These are phyloP conservation scores for Silurus lanzhouensis DNA, from an alignment of 2,797 vertebrate genomes.

Conservation along the genomic window DNA sequence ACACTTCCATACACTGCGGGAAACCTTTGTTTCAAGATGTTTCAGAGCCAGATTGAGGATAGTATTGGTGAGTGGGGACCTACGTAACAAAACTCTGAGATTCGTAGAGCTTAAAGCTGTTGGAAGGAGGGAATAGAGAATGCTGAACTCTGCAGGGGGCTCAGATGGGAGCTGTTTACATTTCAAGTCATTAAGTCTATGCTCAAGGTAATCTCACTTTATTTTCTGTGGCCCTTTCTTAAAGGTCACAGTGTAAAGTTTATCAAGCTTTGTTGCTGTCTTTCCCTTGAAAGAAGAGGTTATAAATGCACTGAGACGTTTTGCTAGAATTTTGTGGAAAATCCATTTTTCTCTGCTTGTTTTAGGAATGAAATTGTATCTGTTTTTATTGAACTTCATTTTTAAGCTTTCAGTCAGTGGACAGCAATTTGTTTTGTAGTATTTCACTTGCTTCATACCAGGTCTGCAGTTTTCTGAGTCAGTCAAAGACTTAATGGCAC, in stretches of 20 bases:
- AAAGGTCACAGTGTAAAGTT: background rate
- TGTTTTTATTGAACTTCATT: constrained; percentile 10
- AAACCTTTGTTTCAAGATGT: too few relatives aligned
- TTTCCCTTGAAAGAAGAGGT: constrained; percentile 6
- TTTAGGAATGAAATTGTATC: background rate
- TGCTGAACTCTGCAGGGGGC: too few relatives aligned
- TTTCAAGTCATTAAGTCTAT: background rate
- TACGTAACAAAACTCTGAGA: too few relatives aligned
- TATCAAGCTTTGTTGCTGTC: background rate
- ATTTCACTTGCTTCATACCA: background rate
- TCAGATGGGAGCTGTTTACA: too few relatives aligned
- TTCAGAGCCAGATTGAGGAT: too few relatives aligned
- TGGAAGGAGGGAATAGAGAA: too few relatives aligned
- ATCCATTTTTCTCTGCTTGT: background rate
- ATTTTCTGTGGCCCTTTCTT: background rate
- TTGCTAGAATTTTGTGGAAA: background rate
- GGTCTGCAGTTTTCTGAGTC: background rate
- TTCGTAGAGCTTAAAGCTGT: too few relatives aligned
- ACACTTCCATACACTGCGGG: too few relatives aligned
- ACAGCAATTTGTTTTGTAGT: background rate
- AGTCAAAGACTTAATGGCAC: constrained; percentile 31
- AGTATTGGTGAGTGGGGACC: too few relatives aligned
- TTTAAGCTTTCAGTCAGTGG: constrained; percentile 33
- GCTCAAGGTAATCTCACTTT: background rate
- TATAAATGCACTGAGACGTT: background rate